These are phyloP conservation scores for Heliconius hewitsoni DNA, from an alignment of 1,140 invertebrate genomes.

Conservation along the genomic window DNA sequence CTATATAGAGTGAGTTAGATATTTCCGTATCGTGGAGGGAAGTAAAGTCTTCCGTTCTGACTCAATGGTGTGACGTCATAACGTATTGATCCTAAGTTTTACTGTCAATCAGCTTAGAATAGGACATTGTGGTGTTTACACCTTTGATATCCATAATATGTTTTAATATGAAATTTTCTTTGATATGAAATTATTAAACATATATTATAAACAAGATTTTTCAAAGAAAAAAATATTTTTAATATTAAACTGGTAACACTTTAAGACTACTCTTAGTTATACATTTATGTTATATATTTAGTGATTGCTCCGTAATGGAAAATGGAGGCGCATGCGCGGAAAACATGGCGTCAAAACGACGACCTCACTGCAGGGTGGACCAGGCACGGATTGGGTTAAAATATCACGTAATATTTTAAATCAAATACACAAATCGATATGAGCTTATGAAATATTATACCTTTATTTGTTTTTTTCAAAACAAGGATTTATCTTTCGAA, in stretches of 20 bases:
- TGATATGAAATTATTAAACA: neutral
- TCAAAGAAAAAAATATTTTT: neutral
- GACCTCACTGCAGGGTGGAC: conserved; percentile 69
- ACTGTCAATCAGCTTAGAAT: conserved; percentile 51
- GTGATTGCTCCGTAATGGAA: conserved; percentile 63
- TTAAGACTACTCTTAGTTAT: conserved; percentile 18
- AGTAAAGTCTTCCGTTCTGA: conserved; percentile 47
- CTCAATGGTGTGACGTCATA: conserved; percentile 75
- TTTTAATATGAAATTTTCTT: neutral
- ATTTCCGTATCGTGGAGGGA: conserved; percentile 50
- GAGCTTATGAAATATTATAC: neutral
- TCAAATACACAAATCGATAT: neutral
- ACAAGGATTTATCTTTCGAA: neutral
- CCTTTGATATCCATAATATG: neutral
- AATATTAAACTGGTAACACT: conserved; percentile 53
- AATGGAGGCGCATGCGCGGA: conserved; percentile 71
- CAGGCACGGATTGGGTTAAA: conserved; percentile 53
- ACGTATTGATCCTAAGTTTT: conserved; percentile 57
- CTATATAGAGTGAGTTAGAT: conserved; percentile 37
- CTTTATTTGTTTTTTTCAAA: neutral
- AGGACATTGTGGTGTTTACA: neutral
- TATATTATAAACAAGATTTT: neutral
- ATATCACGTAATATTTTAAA: neutral
- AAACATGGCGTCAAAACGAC: conserved; percentile 67
- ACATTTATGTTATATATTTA: conserved; percentile 49